Percentiles rank a stretch among this genome's conserved stretches.
phyloP scores from a whole-genome alignment of 2,888 invertebrate genomes.

The Pyrrhia umbra region DNA sequence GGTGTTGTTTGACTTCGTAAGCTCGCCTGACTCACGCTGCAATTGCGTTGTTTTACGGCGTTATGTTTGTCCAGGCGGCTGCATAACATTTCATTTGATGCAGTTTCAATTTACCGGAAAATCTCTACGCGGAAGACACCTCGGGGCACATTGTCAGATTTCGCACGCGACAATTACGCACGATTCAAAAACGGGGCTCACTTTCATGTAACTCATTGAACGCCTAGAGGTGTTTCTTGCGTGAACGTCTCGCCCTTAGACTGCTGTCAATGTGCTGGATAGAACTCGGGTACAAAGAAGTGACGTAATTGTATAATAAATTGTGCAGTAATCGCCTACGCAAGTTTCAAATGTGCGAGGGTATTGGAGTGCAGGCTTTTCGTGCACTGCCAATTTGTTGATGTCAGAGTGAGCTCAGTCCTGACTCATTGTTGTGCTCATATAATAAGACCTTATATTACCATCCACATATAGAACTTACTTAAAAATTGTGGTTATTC shows the following conservation, averaged over 20 bases:
- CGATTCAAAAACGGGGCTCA: slow-evolving; percentile 62
- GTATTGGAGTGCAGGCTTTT: slow-evolving; percentile 66
- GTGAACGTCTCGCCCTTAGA: slow-evolving; percentile 62
- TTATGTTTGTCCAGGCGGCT: slow-evolving; percentile 52
- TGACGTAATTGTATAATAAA: slow-evolving; percentile 64
- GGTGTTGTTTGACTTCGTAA: slow-evolving; percentile 78
- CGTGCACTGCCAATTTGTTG: slow-evolving; percentile 65
- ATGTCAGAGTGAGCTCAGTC: slow-evolving; percentile 77
- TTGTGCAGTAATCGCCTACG: slow-evolving; percentile 67
- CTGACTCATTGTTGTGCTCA: slow-evolving; percentile 67
- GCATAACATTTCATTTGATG: slow-evolving; percentile 49
- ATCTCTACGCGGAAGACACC: slow-evolving; percentile 64
- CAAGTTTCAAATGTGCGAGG: slow-evolving; percentile 62
- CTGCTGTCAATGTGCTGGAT: slow-evolving; percentile 48
- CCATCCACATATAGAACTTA: slow-evolving; percentile 49
- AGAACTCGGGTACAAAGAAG: slow-evolving; percentile 37
- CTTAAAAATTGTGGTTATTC: slow-evolving; percentile 35
- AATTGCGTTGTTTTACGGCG: slow-evolving; percentile 45
- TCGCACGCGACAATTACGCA: slow-evolving; percentile 76
- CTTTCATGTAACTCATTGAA: slow-evolving; percentile 63
- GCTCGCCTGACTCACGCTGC: slow-evolving; percentile 77
- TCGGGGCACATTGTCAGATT: slow-evolving; percentile 54
- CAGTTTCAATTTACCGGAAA: slow-evolving; percentile 68
- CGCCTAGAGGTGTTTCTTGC: slow-evolving; percentile 71
- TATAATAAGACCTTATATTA: slow-evolving; percentile 55